Evolutionary conservation across 1,140 invertebrate genomes (phyloP).

Genomic region (Hermetia illucens): DNA sequence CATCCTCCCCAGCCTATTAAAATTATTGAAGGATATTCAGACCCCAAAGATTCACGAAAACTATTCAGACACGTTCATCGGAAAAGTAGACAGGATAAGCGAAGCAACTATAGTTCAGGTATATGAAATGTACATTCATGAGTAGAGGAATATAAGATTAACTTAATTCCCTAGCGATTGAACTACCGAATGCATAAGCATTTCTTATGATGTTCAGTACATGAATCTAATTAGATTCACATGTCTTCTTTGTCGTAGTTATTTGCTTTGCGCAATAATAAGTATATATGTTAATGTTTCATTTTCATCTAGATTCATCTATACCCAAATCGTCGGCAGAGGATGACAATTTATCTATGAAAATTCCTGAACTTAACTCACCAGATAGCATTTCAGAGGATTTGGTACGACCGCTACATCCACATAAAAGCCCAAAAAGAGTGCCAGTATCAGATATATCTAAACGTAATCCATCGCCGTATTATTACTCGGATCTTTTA

Average conservation of each 20-base stretch:
- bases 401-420: slow-evolving; percentile 23
- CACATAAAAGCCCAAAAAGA: slow-evolving; percentile 26
- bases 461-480: slow-evolving; percentile 58
- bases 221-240: no score
- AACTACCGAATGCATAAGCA: no score
- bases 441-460: slow-evolving; percentile 14
- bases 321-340: slow-evolving; percentile 29
- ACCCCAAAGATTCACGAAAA: slow-evolving; percentile 23
- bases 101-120: slow-evolving; percentile 26
- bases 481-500: slow-evolving; percentile 62
- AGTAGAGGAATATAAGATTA: no score
- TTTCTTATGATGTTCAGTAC: no score
- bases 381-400: slow-evolving; percentile 36
- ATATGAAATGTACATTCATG: no score
- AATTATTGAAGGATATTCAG: slow-evolving; percentile 27
- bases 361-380: slow-evolving; percentile 31
- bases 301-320: slow-evolving; percentile 19
- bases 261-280: no score
- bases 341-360: slow-evolving; percentile 16
- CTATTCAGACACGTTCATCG: slow-evolving; percentile 5
- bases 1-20: slow-evolving; percentile 22
- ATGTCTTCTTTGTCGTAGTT: no score
- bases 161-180: no score
- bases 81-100: slow-evolving; percentile 15
- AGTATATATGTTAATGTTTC: no score